phyloP scores from a whole-genome alignment of 1,140 invertebrate genomes.

The Cydia splendana region DNA sequence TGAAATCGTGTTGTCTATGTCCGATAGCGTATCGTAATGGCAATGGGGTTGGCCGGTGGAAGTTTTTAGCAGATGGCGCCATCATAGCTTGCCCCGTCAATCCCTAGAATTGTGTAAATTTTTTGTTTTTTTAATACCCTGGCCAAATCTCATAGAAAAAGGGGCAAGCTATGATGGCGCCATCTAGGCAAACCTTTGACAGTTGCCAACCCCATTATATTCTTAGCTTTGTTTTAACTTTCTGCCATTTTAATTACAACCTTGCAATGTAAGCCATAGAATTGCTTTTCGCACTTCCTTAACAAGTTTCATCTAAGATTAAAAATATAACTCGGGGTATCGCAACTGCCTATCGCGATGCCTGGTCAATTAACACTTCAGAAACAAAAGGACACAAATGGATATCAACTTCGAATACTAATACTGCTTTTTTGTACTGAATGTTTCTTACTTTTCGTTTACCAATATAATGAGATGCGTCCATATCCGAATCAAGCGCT shows the following conservation, averaged over 20 bases:
- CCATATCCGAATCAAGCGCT: constrained; percentile 42
- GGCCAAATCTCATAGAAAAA: too few species aligned
- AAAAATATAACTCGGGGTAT: neutral
- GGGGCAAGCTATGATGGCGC: too few species aligned
- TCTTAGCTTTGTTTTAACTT: neutral
- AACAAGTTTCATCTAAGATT: neutral
- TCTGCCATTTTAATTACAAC: neutral
- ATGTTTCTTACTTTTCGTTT: constrained; percentile 4
- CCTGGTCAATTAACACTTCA: neutral
- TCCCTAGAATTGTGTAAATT: too few species aligned
- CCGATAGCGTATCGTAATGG: neutral
- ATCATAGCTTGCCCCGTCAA: too few species aligned
- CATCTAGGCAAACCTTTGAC: too few species aligned
- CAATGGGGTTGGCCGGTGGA: too few species aligned
- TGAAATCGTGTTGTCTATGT: neutral
- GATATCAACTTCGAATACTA: neutral
- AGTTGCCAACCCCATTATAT: too few species aligned
- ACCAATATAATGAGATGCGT: constrained; percentile 52
- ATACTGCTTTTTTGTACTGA: neutral
- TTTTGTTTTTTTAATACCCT: too few species aligned
- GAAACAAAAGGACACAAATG: neutral
- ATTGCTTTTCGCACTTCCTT: neutral
- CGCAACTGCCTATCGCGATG: constrained; percentile 10
- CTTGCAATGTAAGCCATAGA: neutral
- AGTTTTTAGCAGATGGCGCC: too few species aligned